These are phyloP conservation scores for Leptopilina myrica DNA, from an alignment of 2,888 invertebrate genomes.

Conservation along the genomic window DNA sequence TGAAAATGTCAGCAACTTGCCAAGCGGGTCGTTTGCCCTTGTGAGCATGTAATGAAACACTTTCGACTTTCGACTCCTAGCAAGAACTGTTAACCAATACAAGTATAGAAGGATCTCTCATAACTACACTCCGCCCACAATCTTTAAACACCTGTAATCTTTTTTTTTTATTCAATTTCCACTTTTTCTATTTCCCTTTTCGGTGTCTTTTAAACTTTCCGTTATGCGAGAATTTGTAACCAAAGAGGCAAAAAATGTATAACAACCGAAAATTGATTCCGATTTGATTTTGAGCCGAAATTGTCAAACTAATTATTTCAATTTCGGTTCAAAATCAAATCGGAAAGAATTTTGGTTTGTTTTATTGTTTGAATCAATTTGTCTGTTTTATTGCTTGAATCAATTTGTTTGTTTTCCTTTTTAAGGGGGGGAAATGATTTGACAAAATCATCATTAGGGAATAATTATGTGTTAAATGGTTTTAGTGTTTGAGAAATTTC, in stretches of 20 bases:
- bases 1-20: conserved; percentile 57
- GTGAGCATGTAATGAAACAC: conserved; percentile 50
- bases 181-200: not conserved
- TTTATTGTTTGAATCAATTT: too few relatives aligned
- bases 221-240: too few relatives aligned
- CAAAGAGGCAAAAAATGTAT: too few relatives aligned
- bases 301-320: too few relatives aligned
- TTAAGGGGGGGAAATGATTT: not conserved
- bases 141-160: conserved; percentile 18
- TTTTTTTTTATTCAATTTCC: conserved; percentile 2
- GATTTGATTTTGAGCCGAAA: too few relatives aligned
- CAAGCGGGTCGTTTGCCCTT: conserved; percentile 55
- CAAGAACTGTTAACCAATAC: conserved; percentile 26
- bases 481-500: not conserved
- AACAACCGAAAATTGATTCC: too few relatives aligned
- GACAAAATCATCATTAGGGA: not conserved
- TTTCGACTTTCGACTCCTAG: conserved; percentile 50
- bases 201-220: too few relatives aligned
- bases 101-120: conserved; percentile 33
- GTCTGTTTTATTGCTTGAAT: too few relatives aligned
- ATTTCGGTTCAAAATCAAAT: too few relatives aligned
- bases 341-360: too few relatives aligned
- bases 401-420: not conserved
- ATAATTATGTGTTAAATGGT: not conserved
- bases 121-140: conserved; percentile 32